Evolutionary conservation across 2,113 vertebrate genomes (phyloP).

Genomic region (Apodemus speciosus): DNA sequence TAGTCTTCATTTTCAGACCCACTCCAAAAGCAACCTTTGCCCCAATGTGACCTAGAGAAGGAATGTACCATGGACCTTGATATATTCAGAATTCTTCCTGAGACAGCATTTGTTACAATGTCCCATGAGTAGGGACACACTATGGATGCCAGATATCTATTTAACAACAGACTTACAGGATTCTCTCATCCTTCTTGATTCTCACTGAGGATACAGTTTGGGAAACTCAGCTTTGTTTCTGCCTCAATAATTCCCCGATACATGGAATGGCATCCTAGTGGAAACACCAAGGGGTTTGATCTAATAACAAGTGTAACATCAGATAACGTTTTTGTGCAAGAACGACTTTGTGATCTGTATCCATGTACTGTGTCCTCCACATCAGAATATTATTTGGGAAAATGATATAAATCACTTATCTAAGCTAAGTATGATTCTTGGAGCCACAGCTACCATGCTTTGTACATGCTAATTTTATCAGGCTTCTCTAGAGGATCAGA

Average conservation of each 20-base stretch:
- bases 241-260: not conserved
- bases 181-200: not conserved
- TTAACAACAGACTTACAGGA: not conserved
- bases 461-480: not conserved
- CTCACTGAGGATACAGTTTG: not conserved
- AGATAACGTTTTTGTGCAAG: not conserved
- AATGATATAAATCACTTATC: not conserved
- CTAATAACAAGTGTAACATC: not conserved
- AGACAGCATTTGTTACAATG: not conserved
- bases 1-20: not conserved
- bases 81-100: not conserved
- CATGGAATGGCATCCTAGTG: not conserved
- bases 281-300: not conserved
- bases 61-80: not conserved
- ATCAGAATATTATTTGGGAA: not conserved
- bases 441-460: not conserved
- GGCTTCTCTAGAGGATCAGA: not conserved
- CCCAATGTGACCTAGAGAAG: not conserved
- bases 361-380: not conserved
- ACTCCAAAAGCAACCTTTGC: rapidly evolving
- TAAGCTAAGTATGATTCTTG: not conserved
- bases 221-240: not conserved
- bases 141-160: not conserved
- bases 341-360: not conserved
- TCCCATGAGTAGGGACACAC: not conserved